Percentiles rank a stretch among this genome's conserved stretches.
Evolutionary conservation across 1,140 invertebrate species (phyloP).

Genomic region (Helicoverpa armigera): DNA sequence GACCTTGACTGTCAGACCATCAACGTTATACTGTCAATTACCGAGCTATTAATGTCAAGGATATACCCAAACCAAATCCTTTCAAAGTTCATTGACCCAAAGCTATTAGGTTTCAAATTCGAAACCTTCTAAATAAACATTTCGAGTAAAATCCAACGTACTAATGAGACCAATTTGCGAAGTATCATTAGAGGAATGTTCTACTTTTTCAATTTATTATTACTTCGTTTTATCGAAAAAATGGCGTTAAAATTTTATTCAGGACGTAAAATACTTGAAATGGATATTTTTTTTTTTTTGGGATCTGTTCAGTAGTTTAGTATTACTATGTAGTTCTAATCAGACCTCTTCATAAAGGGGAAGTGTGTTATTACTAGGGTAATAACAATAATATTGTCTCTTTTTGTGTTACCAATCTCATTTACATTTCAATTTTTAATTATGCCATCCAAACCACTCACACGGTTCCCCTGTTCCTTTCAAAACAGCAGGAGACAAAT

Average conservation of each 20-base stretch:
- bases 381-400: too few species aligned
- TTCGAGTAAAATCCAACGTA: background rate
- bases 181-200: background rate
- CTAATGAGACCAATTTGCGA: conserved; percentile 4
- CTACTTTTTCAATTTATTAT: background rate
- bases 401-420: too few species aligned
- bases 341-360: too few species aligned
- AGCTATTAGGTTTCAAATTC: background rate
- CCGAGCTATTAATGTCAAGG: background rate
- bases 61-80: background rate
- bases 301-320: too few species aligned
- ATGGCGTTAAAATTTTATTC: too few species aligned
- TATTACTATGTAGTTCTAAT: too few species aligned
- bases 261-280: too few species aligned
- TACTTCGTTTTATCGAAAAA: too few species aligned
- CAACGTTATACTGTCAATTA: background rate
- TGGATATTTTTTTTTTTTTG: too few species aligned
- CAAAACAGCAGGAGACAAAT: conserved; percentile 61
- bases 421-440: too few species aligned
- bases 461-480: conserved; percentile 53
- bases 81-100: background rate
- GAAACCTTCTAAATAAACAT: conserved; percentile 6
- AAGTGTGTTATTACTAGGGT: too few species aligned
- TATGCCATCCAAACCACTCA: conserved; percentile 33
- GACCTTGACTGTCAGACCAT: background rate